Conservation (phyloP, 2,797 vertebrate species). For the Cryptoblepharus egeriae region DNA sequence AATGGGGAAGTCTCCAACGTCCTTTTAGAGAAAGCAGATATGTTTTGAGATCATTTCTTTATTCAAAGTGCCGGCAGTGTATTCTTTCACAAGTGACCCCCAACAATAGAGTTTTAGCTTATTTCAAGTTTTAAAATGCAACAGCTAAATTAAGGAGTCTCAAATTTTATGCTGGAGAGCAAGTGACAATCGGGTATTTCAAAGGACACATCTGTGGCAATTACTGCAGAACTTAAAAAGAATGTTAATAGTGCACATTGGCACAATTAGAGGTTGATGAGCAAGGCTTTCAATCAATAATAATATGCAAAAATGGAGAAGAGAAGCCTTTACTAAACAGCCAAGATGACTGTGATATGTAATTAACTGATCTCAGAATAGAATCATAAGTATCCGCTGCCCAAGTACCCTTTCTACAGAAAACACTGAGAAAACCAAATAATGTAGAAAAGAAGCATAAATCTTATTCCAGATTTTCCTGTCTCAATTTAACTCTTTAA, state of each 20-base stretch:
- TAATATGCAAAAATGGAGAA: conserved; percentile 27
- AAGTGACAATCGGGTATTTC: conserved; percentile 13
- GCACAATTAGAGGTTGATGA: conserved; percentile 23
- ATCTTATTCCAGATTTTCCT: conserved; percentile 27
- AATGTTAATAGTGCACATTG: conserved; percentile 30
- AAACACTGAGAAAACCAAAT: conserved; percentile 40
- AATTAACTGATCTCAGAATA: conserved; percentile 39
- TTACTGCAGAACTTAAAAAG: conserved; percentile 39
- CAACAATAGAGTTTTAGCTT: conserved; percentile 15
- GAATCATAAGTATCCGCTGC: conserved; percentile 15
- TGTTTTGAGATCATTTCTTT: conserved; percentile 6
- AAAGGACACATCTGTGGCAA: conserved; percentile 44
- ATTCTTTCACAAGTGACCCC: neutral
- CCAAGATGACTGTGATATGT: conserved; percentile 25
- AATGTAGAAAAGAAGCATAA: conserved; percentile 56
- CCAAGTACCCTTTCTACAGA: conserved; percentile 19
- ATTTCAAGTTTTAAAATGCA: conserved; percentile 44
- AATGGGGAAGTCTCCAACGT: neutral
- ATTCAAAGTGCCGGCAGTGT: conserved; percentile 20
- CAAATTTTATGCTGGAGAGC: neutral
- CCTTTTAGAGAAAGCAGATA: neutral
- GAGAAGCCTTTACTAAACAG: conserved; percentile 35
- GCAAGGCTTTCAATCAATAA: conserved; percentile 25
- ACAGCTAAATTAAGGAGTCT: conserved; percentile 12
- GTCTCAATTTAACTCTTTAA: conserved; percentile 46